Conservation (phyloP, 2,797 vertebrate genomes). For the Ctenopoma multispine region DNA sequence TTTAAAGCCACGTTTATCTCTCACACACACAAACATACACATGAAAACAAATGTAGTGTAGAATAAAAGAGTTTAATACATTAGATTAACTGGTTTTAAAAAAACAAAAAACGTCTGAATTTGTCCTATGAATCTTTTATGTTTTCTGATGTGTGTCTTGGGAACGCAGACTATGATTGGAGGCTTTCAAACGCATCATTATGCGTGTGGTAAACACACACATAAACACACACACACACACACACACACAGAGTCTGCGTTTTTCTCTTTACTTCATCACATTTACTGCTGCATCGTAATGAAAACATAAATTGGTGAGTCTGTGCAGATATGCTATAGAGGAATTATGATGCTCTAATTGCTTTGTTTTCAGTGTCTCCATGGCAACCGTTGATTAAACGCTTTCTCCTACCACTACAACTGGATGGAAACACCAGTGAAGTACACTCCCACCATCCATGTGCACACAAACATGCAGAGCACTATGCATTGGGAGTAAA, state of each 20-base stretch:
- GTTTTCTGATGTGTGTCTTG: constrained; percentile 61
- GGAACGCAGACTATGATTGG: constrained; percentile 43
- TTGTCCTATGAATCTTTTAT: constrained; percentile 61
- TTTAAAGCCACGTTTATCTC: constrained; percentile 20
- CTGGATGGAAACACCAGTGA: constrained; percentile 12
- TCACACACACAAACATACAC: constrained; percentile 6
- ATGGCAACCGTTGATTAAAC: constrained; percentile 64
- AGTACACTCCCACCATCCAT: constrained; percentile 32
- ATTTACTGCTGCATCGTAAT: constrained; percentile 40
- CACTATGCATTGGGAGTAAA: constrained; percentile 19
- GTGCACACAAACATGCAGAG: constrained; percentile 17
- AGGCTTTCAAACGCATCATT: constrained; percentile 64
- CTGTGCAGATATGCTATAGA: constrained; percentile 26
- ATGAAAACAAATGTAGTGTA: constrained; percentile 18
- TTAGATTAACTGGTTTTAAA: constrained; percentile 14
- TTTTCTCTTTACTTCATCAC: constrained; percentile 23
- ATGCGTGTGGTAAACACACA: constrained; percentile 21
- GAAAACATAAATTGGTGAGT: constrained; percentile 29
- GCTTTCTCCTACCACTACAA: constrained; percentile 27
- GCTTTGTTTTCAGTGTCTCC: constrained; percentile 59
- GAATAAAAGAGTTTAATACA: constrained; percentile 15
- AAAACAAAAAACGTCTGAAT: constrained; percentile 13
- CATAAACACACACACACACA: constrained; percentile 19
- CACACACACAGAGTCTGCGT: no score
- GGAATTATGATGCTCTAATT: constrained; percentile 32